Conservation (phyloP, 2,797 vertebrate species). For the Tympanoctomys barrerae region DNA sequence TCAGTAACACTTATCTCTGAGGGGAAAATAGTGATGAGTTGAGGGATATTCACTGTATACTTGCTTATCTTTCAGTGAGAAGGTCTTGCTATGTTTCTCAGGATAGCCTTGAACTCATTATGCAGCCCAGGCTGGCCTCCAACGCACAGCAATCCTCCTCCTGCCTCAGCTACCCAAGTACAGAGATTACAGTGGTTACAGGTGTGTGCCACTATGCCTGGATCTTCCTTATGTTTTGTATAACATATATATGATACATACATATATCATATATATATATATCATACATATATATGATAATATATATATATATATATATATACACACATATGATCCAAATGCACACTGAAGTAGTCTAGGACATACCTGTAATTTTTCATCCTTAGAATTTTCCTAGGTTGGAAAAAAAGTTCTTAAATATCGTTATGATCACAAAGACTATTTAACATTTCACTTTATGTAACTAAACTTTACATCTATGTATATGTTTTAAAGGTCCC, state of each 20-base stretch:
- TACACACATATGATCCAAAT: not conserved
- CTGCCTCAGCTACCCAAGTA: not conserved
- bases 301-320: no score
- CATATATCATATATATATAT: no score
- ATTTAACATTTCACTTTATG: slow-evolving; percentile 12
- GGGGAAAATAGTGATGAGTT: not conserved
- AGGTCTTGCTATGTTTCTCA: not conserved
- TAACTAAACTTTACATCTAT: slow-evolving; percentile 36
- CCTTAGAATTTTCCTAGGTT: slow-evolving; percentile 46
- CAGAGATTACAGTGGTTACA: not conserved
- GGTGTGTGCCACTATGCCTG: not conserved
- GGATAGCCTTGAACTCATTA: not conserved
- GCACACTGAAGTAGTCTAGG: slow-evolving; percentile 18
- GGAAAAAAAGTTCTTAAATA: slow-evolving; percentile 55
- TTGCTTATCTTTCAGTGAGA: not conserved
- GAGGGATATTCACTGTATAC: not conserved
- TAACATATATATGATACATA: no score
- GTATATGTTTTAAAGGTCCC: not conserved
- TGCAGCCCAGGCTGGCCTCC: not conserved
- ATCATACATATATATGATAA: no score
- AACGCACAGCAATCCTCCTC: not conserved
- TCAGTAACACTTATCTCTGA: not conserved
- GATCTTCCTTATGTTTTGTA: not conserved
- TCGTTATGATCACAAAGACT: not conserved
- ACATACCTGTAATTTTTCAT: slow-evolving; percentile 39